Evolutionary conservation across 2,888 invertebrate genomes (phyloP), one percentile per base, ranked within the genome.

Genomic region (Calameuta filiformis): DNA sequence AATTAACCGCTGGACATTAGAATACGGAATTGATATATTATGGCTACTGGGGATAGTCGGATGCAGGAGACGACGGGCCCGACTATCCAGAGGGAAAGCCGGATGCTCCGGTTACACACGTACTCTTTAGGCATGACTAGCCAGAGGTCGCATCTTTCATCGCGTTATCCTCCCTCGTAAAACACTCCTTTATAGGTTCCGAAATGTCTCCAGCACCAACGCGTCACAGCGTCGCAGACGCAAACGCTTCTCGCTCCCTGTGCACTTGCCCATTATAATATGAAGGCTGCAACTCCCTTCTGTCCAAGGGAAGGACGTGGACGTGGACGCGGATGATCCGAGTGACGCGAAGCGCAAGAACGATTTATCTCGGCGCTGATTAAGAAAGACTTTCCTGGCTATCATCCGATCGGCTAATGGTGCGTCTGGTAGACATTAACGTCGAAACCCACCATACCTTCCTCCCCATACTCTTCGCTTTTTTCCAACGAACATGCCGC

Each of bases 11-110:
- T 87, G 87, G 89, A 90, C 91, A 91, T 91, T 91, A 91, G 91
- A 91, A 91, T 91, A 91, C 90, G 89, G 89, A 89, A 89, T 91
- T 91, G 91, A 91, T 90, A 91, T 91, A 91, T 91, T 89, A 88
- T 87, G 85, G 88, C 81, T 68, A 79, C 82, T 79, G 78, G 81
- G 79, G 81, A 75, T 79, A 37, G 78, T 40, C 4, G 40, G 40
- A 40, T 1, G 40, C 12, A 40, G 15, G 40, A 40, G 40, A 15
- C 77, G 79, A 34, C 69, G 79, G 75, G 77, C 78, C 79, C 75
- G 40, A 69, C 73, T 83, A 85, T 82, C 83, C 80, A 82, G 83
- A 83, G 86, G 83, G 79, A 84, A 83, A 83, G 81, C 40, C 86
- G 87, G 84, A 86, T 84, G 85, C 84, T 81, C 83, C 86, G 79